Percentiles rank a stretch among this genome's conserved stretches.
Conservation (phyloP, 2,797 vertebrate genomes). For the Ctenopoma multispine region DNA sequence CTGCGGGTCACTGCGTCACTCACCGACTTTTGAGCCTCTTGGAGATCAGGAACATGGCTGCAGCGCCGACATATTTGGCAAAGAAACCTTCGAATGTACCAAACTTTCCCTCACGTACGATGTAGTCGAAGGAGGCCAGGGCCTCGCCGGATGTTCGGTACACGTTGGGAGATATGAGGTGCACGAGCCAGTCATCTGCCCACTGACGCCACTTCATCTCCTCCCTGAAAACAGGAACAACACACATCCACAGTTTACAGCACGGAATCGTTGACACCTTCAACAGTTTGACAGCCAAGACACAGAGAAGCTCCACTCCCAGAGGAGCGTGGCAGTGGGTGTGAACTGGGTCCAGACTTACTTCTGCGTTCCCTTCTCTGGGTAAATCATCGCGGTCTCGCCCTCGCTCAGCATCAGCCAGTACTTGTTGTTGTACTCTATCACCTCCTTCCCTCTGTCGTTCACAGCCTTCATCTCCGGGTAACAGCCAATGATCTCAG, state of each 20-base stretch:
- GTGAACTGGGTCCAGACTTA: slow-evolving; percentile 76
- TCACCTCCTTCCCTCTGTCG: slow-evolving; percentile 90
- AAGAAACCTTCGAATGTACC: slow-evolving; percentile 89
- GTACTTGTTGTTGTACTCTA: slow-evolving; percentile 94
- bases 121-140: slow-evolving; percentile 96
- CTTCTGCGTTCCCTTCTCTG: slow-evolving; percentile 89
- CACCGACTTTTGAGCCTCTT: slow-evolving; percentile 94
- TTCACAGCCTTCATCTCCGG: slow-evolving; percentile 89
- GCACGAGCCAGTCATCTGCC: slow-evolving; percentile 96
- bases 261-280: too few relatives aligned
- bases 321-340: too few relatives aligned
- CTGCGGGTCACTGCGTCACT: slow-evolving; percentile 22
- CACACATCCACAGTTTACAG: too few relatives aligned
- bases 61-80: slow-evolving; percentile 95
- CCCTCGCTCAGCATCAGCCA: slow-evolving; percentile 94
- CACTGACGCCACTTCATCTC: slow-evolving; percentile 98
- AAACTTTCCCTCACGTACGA: slow-evolving; percentile 95
- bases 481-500: slow-evolving; percentile 89
- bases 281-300: too few relatives aligned
- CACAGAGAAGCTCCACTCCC: too few relatives aligned
- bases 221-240: slow-evolving; percentile 84
- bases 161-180: slow-evolving; percentile 97
- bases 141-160: slow-evolving; percentile 92
- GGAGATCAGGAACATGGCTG: slow-evolving; percentile 93
- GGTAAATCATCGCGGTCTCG: slow-evolving; percentile 82